Evolutionary conservation across 2,888 invertebrate species (phyloP).

Genomic region (Dendrolimus pini): DNA sequence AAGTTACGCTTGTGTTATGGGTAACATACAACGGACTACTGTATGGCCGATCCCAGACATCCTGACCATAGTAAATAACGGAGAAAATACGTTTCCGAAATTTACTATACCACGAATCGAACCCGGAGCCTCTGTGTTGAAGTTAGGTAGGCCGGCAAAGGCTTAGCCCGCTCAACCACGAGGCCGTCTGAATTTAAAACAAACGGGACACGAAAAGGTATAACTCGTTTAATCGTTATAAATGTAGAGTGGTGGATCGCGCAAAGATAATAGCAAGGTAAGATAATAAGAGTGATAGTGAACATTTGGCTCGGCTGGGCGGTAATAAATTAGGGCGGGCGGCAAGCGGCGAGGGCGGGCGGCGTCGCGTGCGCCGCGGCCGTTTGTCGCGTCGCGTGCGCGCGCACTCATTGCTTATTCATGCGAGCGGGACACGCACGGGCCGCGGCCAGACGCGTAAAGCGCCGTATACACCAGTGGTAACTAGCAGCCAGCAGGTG

Average conservation of each 20-base stretch:
- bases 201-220: not conserved
- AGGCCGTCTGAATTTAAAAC: not conserved
- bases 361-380: slow-evolving; percentile 63
- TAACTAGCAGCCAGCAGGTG: too few species aligned
- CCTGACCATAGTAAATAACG: too few species aligned
- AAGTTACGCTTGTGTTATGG: too few species aligned
- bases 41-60: too few species aligned
- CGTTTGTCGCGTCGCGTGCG: slow-evolving; percentile 66
- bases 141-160: too few species aligned
- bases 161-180: too few species aligned
- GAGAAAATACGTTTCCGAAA: too few species aligned
- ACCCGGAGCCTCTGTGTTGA: too few species aligned
- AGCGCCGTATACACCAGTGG: slow-evolving; percentile 17
- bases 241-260: not conserved
- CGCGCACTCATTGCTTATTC: slow-evolving; percentile 73
- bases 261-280: slow-evolving; percentile 36
- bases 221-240: slow-evolving; percentile 4
- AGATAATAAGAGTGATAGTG: slow-evolving; percentile 57
- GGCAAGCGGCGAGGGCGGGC: slow-evolving; percentile 38
- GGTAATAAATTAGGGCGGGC: slow-evolving; percentile 58
- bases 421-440: slow-evolving; percentile 59
- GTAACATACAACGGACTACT: too few species aligned
- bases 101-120: too few species aligned
- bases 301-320: slow-evolving; percentile 36
- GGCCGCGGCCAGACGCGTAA: slow-evolving; percentile 10